phyloP scores from a whole-genome alignment of 2,797 vertebrate species.

The Lithobates sylvaticus region DNA sequence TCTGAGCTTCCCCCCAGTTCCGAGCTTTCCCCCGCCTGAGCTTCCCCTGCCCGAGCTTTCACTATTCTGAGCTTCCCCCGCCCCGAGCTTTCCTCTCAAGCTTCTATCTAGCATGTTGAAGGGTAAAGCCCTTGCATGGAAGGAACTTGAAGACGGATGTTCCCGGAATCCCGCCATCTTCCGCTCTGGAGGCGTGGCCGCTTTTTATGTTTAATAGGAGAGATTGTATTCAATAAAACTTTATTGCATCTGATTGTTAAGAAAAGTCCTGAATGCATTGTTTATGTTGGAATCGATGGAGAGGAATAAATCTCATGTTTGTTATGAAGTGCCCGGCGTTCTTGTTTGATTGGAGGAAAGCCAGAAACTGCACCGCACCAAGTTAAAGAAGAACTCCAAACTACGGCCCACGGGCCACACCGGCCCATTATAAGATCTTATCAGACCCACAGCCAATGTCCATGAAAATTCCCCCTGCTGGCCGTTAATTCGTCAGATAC shows the following conservation, averaged over 20 bases:
- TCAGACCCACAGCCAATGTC: too few relatives aligned
- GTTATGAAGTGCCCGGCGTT: slow-evolving; percentile 64
- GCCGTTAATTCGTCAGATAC: too few relatives aligned
- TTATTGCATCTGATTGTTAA: slow-evolving; percentile 67
- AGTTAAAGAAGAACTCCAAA: too few relatives aligned
- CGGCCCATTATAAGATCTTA: too few relatives aligned
- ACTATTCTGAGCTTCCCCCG: too few relatives aligned
- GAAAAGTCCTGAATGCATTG: slow-evolving; percentile 73
- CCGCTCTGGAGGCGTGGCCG: slow-evolving; percentile 49
- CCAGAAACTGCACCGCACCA: too few relatives aligned
- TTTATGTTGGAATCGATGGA: slow-evolving; percentile 78
- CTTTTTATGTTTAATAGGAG: slow-evolving; percentile 67
- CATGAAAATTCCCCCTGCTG: too few relatives aligned
- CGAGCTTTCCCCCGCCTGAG: too few relatives aligned
- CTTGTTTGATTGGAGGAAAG: not conserved
- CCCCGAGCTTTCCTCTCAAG: slow-evolving; percentile 70
- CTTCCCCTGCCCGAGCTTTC: too few relatives aligned
- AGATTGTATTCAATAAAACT: slow-evolving; percentile 71
- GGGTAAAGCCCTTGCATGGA: slow-evolving; percentile 71
- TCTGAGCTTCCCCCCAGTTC: too few relatives aligned
- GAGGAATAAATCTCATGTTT: slow-evolving; percentile 72
- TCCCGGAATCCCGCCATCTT: not conserved
- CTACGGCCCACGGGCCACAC: too few relatives aligned
- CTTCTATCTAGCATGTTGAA: slow-evolving; percentile 72
- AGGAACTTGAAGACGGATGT: slow-evolving; percentile 41